phyloP scores from a whole-genome alignment of 2,113 vertebrate genomes.

The Ceuthmochares aereus region DNA sequence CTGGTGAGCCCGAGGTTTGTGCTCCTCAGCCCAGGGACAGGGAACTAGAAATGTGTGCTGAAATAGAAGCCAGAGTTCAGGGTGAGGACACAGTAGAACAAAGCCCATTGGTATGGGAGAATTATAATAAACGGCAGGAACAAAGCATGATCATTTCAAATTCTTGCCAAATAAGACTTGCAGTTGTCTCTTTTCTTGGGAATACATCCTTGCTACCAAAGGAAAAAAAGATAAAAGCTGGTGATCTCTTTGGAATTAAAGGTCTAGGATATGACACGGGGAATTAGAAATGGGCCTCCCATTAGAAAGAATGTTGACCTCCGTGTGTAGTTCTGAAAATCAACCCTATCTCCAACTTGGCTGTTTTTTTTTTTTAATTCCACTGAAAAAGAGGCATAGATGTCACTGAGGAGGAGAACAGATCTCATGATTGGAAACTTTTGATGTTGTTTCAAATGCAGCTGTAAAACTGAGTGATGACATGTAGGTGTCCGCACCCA shows the following conservation, averaged over 20 bases:
- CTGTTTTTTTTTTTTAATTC: not conserved
- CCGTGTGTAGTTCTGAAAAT: not conserved
- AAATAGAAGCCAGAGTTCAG: conserved; percentile 62
- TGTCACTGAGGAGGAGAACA: not conserved
- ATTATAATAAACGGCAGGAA: conserved; percentile 42
- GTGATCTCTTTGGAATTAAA: conserved; percentile 44
- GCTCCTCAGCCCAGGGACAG: not conserved
- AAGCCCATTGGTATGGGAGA: conserved; percentile 35
- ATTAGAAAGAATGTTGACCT: conserved; percentile 12
- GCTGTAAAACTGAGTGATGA: conserved; percentile 22
- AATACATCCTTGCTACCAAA: not conserved
- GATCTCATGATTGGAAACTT: not conserved
- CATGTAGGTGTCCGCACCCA: not conserved
- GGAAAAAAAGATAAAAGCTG: not conserved
- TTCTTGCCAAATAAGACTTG: conserved; percentile 23
- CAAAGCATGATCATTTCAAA: conserved; percentile 10
- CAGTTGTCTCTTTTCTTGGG: conserved; percentile 46
- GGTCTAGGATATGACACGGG: conserved; percentile 14
- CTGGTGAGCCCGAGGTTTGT: conserved; percentile 36
- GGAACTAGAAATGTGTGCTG: conserved; percentile 41
- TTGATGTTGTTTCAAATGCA: not conserved
- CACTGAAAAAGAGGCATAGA: not conserved
- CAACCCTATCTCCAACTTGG: not conserved
- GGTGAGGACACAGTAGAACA: conserved; percentile 48
- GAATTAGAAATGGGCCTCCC: conserved; percentile 14